These are phyloP conservation scores for Sebastes melanostomus DNA, from an alignment of 2,797 vertebrate genomes.

Conservation along the genomic window DNA sequence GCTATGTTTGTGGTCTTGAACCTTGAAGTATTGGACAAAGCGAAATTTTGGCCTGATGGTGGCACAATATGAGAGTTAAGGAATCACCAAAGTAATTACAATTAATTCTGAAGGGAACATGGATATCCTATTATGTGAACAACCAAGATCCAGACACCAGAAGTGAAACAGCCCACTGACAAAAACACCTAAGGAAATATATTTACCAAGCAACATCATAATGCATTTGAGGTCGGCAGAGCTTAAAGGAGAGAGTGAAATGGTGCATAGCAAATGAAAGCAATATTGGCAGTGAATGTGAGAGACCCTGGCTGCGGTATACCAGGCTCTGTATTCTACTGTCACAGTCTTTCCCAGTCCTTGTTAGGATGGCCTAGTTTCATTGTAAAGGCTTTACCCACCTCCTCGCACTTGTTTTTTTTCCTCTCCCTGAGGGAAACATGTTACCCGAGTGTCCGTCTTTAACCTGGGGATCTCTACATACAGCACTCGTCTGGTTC, in stretches of 20 bases:
- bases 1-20: neutral
- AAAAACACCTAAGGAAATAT: slow-evolving; percentile 13
- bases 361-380: slow-evolving; percentile 80
- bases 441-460: slow-evolving; percentile 55
- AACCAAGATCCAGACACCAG: slow-evolving; percentile 5
- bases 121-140: neutral
- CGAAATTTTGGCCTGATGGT: too few relatives aligned
- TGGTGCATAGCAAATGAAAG: slow-evolving; percentile 66
- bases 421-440: slow-evolving; percentile 50
- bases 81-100: too few relatives aligned
- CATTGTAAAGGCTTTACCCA: slow-evolving; percentile 63
- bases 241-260: slow-evolving; percentile 57
- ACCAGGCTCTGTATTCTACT: slow-evolving; percentile 48
- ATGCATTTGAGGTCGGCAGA: slow-evolving; percentile 38
- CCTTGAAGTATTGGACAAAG: neutral
- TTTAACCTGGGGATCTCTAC: slow-evolving; percentile 63
- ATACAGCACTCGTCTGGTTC: slow-evolving; percentile 34
- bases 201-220: slow-evolving; percentile 24
- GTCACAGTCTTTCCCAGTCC: slow-evolving; percentile 65
- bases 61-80: too few relatives aligned
- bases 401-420: slow-evolving; percentile 61
- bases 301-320: slow-evolving; percentile 49
- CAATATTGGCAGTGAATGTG: slow-evolving; percentile 55
- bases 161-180: slow-evolving; percentile 4
- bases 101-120: too few relatives aligned